Conservation (phyloP, 2,888 invertebrate genomes). For the Coenonympha arcania region DNA sequence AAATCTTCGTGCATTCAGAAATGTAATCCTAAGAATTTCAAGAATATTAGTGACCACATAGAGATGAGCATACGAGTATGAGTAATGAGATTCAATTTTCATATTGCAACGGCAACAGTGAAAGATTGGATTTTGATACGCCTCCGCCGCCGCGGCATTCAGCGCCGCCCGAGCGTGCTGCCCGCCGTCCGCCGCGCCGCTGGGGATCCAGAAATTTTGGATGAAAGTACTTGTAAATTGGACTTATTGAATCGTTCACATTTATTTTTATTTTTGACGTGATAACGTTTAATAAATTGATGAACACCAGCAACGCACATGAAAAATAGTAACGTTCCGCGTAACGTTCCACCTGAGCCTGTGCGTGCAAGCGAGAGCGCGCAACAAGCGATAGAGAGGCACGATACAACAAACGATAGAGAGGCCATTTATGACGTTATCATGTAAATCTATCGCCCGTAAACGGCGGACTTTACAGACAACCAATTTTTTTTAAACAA, state of each 20-base stretch:
- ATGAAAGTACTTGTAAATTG: conserved; percentile 25
- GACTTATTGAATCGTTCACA: conserved; percentile 20
- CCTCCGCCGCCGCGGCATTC: conserved; percentile 44
- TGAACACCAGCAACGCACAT: no score
- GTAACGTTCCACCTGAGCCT: no score
- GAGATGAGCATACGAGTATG: conserved; percentile 21
- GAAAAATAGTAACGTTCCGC: no score
- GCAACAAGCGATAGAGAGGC: no score
- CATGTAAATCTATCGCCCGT: no score
- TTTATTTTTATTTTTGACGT: no score
- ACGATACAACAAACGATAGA: no score
- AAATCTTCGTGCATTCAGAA: conserved; percentile 12
- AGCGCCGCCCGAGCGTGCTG: conserved; percentile 44
- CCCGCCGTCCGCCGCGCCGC: conserved; percentile 2
- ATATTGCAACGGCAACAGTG: conserved; percentile 50
- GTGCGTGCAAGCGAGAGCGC: no score
- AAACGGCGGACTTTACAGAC: no score
- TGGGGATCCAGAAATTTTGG: conserved; percentile 24
- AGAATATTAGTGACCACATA: conserved; percentile 9
- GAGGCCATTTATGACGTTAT: no score
- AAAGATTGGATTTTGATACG: conserved; percentile 66
- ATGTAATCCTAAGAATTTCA: conserved; percentile 10
- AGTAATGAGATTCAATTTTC: conserved; percentile 54
- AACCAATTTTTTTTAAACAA: no score
- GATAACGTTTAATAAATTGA: no score